Percentiles rank a stretch among this genome's conserved stretches.
phyloP scores from a whole-genome alignment of 2,113 vertebrate genomes.

The Myocastor coypus region DNA sequence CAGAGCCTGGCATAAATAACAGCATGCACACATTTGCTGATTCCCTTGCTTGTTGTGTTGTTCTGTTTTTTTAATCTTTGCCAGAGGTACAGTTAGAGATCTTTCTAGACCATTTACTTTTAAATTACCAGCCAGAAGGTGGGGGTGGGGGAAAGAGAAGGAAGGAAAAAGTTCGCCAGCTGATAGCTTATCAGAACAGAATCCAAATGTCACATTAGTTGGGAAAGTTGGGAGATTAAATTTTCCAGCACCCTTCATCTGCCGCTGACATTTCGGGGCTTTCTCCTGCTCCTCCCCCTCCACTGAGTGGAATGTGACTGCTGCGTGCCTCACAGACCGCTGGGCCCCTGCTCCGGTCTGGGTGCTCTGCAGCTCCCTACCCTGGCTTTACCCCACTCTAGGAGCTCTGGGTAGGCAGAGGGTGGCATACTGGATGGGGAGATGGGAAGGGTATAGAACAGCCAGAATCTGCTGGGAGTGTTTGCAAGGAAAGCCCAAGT shows the following conservation, averaged over 20 bases:
- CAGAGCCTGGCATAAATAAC: background rate
- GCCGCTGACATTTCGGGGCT: constrained; percentile 89
- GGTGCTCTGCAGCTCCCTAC: background rate
- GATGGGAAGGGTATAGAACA: background rate
- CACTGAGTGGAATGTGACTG: background rate
- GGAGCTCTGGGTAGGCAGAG: background rate
- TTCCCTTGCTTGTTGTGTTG: constrained; percentile 70
- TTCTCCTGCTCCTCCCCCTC: constrained; percentile 63
- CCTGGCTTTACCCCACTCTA: background rate
- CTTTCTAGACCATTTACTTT: constrained; percentile 91
- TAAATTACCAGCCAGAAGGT: constrained; percentile 90
- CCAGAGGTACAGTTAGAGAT: constrained; percentile 90
- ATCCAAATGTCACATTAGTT: constrained; percentile 92
- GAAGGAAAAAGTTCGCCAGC: constrained; percentile 84
- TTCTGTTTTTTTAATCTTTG: constrained; percentile 86
- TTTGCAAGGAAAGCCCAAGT: background rate
- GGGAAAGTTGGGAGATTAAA: constrained; percentile 90
- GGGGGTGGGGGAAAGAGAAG: constrained; percentile 78
- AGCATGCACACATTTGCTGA: constrained; percentile 43
- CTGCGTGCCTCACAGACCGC: background rate
- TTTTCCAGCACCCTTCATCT: constrained; percentile 89
- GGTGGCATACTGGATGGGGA: background rate
- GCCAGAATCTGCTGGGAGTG: background rate
- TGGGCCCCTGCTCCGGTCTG: background rate
- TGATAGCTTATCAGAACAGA: constrained; percentile 90